phyloP scores from a whole-genome alignment of 2,797 vertebrate species.

The Rachycentron canadum region DNA sequence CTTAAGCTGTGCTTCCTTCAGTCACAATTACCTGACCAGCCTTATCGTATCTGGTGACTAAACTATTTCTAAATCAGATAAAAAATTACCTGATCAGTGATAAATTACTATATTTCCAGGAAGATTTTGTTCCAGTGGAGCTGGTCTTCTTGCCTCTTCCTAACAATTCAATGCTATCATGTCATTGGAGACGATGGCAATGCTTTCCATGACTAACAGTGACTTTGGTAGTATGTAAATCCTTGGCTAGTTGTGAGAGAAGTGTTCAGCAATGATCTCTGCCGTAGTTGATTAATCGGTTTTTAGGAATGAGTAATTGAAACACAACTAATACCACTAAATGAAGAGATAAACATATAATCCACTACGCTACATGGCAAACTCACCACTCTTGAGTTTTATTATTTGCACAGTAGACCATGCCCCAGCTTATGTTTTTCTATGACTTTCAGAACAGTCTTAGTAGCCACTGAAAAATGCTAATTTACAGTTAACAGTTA shows the following conservation, averaged over 20 bases:
- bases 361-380: neutral
- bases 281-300: neutral
- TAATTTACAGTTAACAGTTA: neutral
- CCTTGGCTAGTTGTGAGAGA: too few relatives aligned
- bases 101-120: too few relatives aligned
- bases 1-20: neutral
- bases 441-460: too few relatives aligned
- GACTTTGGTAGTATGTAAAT: neutral
- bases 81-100: neutral
- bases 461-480: neutral
- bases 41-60: neutral
- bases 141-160: neutral
- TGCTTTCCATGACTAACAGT: neutral
- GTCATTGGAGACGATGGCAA: neutral
- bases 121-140: too few relatives aligned
- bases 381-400: neutral
- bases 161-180: conserved; percentile 13
- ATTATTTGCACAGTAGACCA: conserved; percentile 1
- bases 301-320: neutral
- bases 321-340: neutral
- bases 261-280: too few relatives aligned
- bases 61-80: neutral
- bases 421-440: too few relatives aligned
- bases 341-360: neutral
- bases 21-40: neutral